Evolutionary conservation across 2,888 invertebrate species (phyloP), one percentile per base, ranked within the genome.

Genomic region (Glaucopsyche alexis): DNA sequence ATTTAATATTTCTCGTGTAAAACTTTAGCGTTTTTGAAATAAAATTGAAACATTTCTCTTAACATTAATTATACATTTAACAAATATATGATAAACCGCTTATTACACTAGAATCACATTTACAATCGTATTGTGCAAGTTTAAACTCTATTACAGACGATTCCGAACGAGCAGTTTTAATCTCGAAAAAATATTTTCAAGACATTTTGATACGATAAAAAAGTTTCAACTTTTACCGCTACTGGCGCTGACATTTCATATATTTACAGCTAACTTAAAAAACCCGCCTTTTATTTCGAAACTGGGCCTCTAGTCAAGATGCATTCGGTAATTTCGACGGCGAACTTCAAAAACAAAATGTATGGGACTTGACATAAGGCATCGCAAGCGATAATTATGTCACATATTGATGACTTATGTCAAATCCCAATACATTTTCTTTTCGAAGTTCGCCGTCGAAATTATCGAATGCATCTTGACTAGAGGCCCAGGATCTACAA

Each of bases 111-210:
- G 47, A 47, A 69, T 69, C 69, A 69, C 69, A 69, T 69, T 47
- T 49, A 64, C 71, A 72, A 74, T 74, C 67, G 73, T 66, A 72
- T 75, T 73, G 69, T 74, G 76, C 74, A 74, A 73, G 65, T 73
- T 71, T 71, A 66, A 70, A 52, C 45, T 40, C 49, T 72, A 72
- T 50, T 71, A 71, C 29, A 19, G 55, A 38, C 60, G 60, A 38
- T 60, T 29, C 13, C 1, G 13, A 47, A 47, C 11, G 8, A 60
- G 60, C 60, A 13, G 60, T 60, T 29, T 29, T 2, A 2, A 55
- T 11, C 29, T 60, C 29, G 29, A 60, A 19, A 55, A 55, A 52
- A 52, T 52, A 29, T 29, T 29, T 1, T 29, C 2, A 16, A 52
- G 7, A 52, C 3, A 16, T 29, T 29, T 29, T 16, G 16, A 16